Conservation (phyloP, 1,140 invertebrate genomes). For the Cephus cinctus region DNA sequence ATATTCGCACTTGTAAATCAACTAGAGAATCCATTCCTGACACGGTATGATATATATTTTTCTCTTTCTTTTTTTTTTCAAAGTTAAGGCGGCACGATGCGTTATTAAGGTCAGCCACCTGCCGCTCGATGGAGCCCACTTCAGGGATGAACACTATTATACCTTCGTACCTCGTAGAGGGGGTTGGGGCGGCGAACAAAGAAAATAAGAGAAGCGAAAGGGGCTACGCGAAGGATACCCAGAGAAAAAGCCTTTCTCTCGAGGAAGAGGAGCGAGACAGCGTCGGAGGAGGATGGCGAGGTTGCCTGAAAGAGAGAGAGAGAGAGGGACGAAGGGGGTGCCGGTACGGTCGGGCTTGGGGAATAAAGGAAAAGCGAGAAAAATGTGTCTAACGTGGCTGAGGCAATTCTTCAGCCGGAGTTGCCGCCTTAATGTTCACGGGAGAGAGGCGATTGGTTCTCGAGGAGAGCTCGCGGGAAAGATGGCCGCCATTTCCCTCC, state of each 20-base stretch:
- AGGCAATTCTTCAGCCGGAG: slow-evolving; percentile 56
- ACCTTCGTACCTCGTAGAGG: slow-evolving; percentile 22
- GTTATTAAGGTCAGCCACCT: slow-evolving; percentile 56
- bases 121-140: slow-evolving; percentile 53
- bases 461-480: slow-evolving; percentile 54
- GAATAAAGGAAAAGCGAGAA: slow-evolving; percentile 60
- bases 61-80: too few species aligned
- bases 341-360: slow-evolving; percentile 22
- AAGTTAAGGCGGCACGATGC: slow-evolving; percentile 14
- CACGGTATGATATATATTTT: too few species aligned
- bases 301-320: slow-evolving; percentile 16
- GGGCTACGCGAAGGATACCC: slow-evolving; percentile 12
- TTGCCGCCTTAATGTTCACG: slow-evolving; percentile 54
- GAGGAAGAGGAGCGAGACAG: slow-evolving; percentile 5
- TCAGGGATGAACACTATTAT: slow-evolving; percentile 51
- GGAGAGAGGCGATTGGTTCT: slow-evolving; percentile 56
- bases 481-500: slow-evolving; percentile 58
- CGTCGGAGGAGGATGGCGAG: slow-evolving; percentile 17
- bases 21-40: too few species aligned
- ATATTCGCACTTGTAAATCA: too few species aligned
- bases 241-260: background rate
- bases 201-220: slow-evolving; percentile 54
- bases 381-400: slow-evolving; percentile 58
- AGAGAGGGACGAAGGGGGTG: too few species aligned
- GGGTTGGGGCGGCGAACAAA: slow-evolving; percentile 46